phyloP scores from a whole-genome alignment of 2,113 vertebrate genomes.

The Bos indicus region DNA sequence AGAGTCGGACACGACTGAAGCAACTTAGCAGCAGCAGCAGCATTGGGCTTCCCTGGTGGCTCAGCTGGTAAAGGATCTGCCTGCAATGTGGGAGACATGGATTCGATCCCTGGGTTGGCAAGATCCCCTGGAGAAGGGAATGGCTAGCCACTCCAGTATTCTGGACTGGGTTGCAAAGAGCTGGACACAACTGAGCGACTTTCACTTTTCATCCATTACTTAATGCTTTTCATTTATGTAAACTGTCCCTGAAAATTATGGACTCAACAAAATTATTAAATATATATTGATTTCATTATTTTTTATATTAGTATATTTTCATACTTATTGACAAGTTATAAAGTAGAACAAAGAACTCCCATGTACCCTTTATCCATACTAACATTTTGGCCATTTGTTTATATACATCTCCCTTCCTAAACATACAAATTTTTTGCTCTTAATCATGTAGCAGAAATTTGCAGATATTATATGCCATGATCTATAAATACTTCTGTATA shows the following conservation, averaged over 20 bases:
- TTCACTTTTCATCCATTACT: not conserved
- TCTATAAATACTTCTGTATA: not conserved
- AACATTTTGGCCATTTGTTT: not conserved
- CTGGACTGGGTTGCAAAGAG: not conserved
- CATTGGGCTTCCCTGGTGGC: not conserved
- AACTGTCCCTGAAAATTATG: not conserved
- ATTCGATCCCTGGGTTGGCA: not conserved
- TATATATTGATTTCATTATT: not conserved
- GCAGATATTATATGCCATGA: not conserved
- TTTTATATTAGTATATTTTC: not conserved
- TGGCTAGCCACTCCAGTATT: not conserved
- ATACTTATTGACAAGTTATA: not conserved
- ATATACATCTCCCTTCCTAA: not conserved
- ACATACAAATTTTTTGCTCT: not conserved
- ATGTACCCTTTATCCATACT: not conserved
- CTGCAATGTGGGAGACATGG: not conserved
- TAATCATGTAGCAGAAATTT: not conserved
- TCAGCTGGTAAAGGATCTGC: not conserved
- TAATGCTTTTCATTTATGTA: not conserved
- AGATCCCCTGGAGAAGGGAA: not conserved
- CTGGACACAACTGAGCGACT: not conserved
- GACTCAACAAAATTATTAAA: not conserved
- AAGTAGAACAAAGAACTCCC: not conserved
- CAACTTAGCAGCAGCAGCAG: too few relatives aligned
- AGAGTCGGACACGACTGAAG: too few relatives aligned